phyloP scores from a whole-genome alignment of 2,113 vertebrate genomes.

The Egretta garzetta region DNA sequence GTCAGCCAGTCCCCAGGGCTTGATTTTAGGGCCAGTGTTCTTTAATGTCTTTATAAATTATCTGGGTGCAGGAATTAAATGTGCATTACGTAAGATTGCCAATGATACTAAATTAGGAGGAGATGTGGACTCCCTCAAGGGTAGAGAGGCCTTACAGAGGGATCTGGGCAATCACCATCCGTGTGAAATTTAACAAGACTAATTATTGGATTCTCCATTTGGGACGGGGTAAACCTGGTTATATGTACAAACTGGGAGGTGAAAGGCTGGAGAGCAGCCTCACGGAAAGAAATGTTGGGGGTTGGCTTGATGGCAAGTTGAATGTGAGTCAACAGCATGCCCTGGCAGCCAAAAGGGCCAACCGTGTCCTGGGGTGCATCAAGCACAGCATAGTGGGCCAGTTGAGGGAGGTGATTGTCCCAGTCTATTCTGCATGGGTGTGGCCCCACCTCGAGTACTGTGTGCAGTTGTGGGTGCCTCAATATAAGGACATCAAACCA shows the following conservation, averaged over 20 bases:
- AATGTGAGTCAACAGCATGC: too few species aligned
- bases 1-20: neutral
- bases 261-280: too few species aligned
- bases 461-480: neutral
- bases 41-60: neutral
- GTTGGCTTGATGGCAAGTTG: too few species aligned
- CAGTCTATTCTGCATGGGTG: too few species aligned
- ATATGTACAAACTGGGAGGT: too few species aligned
- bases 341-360: too few species aligned
- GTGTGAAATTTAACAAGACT: neutral
- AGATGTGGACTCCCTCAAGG: neutral
- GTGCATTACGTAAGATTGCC: neutral
- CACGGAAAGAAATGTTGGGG: too few species aligned
- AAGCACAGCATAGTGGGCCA: too few species aligned
- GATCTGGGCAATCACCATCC: neutral
- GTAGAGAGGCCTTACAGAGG: neutral
- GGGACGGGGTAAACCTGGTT: neutral
- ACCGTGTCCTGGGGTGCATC: too few species aligned
- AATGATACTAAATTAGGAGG: neutral
- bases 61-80: neutral
- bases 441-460: accelerated
- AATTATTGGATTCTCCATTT: neutral
- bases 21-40: neutral
- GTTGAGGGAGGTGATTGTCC: too few species aligned
- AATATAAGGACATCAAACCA: neutral